These are phyloP conservation scores for Sandelia bainsii DNA, from an alignment of 2,797 vertebrate species.

Conservation along the genomic window DNA sequence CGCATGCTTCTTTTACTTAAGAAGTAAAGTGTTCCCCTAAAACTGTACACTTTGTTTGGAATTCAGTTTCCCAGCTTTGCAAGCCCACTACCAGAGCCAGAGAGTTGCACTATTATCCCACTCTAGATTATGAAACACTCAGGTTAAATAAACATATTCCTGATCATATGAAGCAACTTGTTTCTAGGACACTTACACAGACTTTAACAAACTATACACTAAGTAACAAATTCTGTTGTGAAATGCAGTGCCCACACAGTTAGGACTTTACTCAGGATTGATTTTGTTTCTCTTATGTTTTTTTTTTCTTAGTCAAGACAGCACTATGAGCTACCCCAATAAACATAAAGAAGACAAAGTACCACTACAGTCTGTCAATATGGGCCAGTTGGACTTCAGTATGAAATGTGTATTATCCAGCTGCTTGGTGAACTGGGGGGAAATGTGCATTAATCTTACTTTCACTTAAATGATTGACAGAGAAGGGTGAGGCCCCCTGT, in stretches of 20 bases:
- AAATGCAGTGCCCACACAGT: constrained; percentile 34
- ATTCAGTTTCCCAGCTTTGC: constrained; percentile 16
- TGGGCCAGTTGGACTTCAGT: constrained; percentile 41
- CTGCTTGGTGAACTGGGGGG: constrained; percentile 58
- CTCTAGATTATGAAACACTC: not conserved
- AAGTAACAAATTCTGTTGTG: constrained; percentile 32
- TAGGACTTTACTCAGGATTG: constrained; percentile 60
- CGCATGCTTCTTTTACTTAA: not conserved
- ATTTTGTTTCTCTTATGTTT: constrained; percentile 21
- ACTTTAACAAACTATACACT: not conserved
- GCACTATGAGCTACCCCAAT: constrained; percentile 32
- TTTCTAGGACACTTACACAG: constrained; percentile 18
- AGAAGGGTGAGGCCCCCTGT: constrained; percentile 22
- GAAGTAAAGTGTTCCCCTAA: not conserved
- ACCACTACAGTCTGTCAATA: constrained; percentile 33
- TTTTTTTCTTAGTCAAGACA: constrained; percentile 16
- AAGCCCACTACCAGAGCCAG: constrained; percentile 6
- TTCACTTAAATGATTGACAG: constrained; percentile 73
- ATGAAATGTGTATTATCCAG: constrained; percentile 38
- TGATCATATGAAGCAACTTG: constrained; percentile 3
- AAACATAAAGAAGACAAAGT: constrained; percentile 23
- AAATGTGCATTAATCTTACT: constrained; percentile 66
- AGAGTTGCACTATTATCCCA: not conserved
- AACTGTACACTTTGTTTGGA: constrained; percentile 25
- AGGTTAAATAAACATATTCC: constrained; percentile 2